These are phyloP conservation scores for Mythimna vitellina DNA, from an alignment of 2,888 invertebrate genomes.

Conservation along the genomic window DNA sequence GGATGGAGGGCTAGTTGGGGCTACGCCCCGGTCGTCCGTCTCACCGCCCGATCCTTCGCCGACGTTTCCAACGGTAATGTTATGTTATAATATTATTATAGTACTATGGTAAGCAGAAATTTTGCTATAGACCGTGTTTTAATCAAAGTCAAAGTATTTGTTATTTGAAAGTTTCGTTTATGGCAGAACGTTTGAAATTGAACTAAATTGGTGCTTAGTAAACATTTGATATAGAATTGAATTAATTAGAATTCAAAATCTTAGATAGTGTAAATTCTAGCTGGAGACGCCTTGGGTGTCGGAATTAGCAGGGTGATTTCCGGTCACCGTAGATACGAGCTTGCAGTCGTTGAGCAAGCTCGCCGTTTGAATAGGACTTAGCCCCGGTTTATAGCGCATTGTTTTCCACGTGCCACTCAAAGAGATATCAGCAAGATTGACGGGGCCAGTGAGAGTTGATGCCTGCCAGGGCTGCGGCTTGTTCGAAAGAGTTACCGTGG, in stretches of 20 bases:
- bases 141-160: background rate
- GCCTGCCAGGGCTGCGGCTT: too few species aligned
- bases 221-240: background rate
- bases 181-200: background rate
- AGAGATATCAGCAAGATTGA: too few species aligned
- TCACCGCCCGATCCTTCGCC: slow-evolving; percentile 87
- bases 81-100: background rate
- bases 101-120: background rate
- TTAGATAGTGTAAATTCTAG: background rate
- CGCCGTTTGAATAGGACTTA: too few species aligned
- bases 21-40: slow-evolving; percentile 84
- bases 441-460: too few species aligned
- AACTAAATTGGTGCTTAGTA: background rate
- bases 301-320: too few species aligned
- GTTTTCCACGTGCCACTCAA: too few species aligned
- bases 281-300: too few species aligned
- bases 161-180: background rate
- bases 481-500: too few species aligned
- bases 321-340: too few species aligned
- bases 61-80: slow-evolving; percentile 87
- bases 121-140: background rate
- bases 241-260: background rate
- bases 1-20: slow-evolving; percentile 91
- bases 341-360: too few species aligned
- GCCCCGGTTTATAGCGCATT: too few species aligned